Conservation (phyloP, 2,113 vertebrate genomes). For the Hassar affinis region DNA sequence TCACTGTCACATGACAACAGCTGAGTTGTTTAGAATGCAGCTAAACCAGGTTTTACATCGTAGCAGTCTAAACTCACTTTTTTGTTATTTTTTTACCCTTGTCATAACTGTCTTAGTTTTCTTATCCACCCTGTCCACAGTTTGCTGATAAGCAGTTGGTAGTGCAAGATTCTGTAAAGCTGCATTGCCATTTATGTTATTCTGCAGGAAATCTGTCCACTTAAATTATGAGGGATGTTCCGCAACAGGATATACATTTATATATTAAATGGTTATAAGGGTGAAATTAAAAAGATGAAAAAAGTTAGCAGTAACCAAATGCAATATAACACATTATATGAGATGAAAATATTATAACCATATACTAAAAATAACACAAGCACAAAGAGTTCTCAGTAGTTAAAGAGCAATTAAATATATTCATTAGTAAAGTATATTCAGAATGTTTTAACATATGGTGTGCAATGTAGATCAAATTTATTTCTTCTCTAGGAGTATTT, state of each 20-base stretch:
- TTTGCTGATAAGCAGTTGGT: background rate
- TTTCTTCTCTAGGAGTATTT: background rate
- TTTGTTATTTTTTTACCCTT: background rate
- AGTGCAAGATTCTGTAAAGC: background rate
- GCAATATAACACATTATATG: background rate
- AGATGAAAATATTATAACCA: background rate
- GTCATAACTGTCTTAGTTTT: slow-evolving; percentile 15
- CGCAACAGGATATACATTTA: background rate
- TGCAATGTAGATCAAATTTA: background rate
- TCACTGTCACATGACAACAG: slow-evolving; percentile 4
- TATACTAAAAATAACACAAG: background rate
- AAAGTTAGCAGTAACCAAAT: background rate
- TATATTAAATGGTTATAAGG: background rate
- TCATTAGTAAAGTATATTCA: no score
- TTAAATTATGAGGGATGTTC: background rate
- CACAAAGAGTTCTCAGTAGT: background rate
- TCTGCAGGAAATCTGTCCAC: background rate
- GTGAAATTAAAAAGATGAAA: background rate
- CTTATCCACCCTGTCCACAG: background rate
- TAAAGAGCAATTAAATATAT: background rate
- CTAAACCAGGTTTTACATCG: slow-evolving; percentile 5
- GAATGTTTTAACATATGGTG: background rate
- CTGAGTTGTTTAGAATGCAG: slow-evolving; percentile 4
- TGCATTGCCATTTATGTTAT: background rate
- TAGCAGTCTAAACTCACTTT: background rate